phyloP scores from a whole-genome alignment of 2,888 invertebrate species.

The Andrena praecox region DNA sequence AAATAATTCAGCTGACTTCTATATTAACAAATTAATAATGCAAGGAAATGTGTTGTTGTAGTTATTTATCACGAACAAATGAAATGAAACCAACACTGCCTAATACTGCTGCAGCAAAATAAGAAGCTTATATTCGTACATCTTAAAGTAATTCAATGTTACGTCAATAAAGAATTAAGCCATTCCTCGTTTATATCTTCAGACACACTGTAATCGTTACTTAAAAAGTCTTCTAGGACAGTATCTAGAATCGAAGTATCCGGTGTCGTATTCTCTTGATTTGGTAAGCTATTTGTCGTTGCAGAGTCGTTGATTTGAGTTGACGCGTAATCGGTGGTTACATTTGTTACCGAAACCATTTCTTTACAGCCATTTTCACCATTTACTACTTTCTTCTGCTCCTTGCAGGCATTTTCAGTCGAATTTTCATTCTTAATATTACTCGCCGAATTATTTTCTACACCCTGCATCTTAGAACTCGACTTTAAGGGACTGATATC shows the following conservation, averaged over 20 bases:
- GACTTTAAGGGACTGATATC: conserved; percentile 30
- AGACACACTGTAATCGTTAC: conserved; percentile 23
- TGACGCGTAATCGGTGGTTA: neutral
- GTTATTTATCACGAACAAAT: conserved; percentile 4
- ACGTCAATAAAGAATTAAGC: conserved; percentile 52
- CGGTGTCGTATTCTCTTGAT: conserved; percentile 3
- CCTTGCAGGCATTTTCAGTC: neutral
- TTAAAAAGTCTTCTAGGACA: conserved; percentile 52
- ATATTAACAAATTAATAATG: neutral
- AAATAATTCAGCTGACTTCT: conserved; percentile 12
- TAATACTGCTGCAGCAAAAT: conserved; percentile 6
- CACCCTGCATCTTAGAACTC: neutral
- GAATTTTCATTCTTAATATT: neutral
- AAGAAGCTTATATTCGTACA: neutral
- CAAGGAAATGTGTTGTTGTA: neutral
- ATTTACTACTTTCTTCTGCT: neutral
- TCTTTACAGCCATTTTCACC: neutral
- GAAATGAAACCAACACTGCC: neutral
- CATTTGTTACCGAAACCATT: neutral
- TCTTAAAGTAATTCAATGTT: neutral
- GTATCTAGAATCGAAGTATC: conserved; percentile 21
- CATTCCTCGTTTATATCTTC: conserved; percentile 60
- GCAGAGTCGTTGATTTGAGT: conserved; percentile 14
- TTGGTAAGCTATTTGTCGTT: neutral
- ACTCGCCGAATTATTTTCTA: neutral